Evolutionary conservation across 2,113 vertebrate species (phyloP), one percentile per base, ranked within the genome.

Genomic region (Odocoileus virginianus): DNA sequence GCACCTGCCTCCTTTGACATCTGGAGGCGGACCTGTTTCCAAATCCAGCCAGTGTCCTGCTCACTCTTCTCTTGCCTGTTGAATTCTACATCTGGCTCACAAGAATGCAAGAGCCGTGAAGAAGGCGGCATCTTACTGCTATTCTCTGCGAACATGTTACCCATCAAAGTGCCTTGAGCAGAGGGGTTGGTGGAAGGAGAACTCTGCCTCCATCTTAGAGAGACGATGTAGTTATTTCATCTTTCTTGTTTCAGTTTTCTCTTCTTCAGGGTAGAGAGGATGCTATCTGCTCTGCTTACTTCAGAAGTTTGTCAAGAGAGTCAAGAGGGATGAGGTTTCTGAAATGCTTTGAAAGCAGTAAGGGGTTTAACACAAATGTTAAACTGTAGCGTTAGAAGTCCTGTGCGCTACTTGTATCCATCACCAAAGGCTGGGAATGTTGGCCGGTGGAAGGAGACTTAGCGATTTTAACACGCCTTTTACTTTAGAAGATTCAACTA

Each of bases 131-230:
- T 2, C 52, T 33, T 30, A 6, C 3, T 11, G 17, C 4, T 9
- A 11, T 45, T 52, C 17, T 91, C 47, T 82, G 67, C 40, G 17
- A 8, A 10, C 15, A 58, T 6, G 17, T 87, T 5, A 13, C 52
- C 8, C 23, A 9, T 23, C 45, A 11, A 1, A 11, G 40, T 5
- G 27, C 17, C 52, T 10, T 2, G 28, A 52, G n/a, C 55, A 71
- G 16, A 84, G 7, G 7, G 10, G 12, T 2, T 5, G 43, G 23
- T 52, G 5, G 15, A 25, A 60, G 3, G 30, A 13, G 33, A 15
- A 1, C 11, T 58, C 12, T 17, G 2, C 5, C 0, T 1, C 30
- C 47, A 0, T 28, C 21, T 55, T 2, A n/a, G 30, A 21, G 4
- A 2, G 61, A 43, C 28, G 13, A 13, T 33, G 8, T 21, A 17